phyloP scores from a whole-genome alignment of 2,797 vertebrate genomes.

The Cheirogaleus major region DNA sequence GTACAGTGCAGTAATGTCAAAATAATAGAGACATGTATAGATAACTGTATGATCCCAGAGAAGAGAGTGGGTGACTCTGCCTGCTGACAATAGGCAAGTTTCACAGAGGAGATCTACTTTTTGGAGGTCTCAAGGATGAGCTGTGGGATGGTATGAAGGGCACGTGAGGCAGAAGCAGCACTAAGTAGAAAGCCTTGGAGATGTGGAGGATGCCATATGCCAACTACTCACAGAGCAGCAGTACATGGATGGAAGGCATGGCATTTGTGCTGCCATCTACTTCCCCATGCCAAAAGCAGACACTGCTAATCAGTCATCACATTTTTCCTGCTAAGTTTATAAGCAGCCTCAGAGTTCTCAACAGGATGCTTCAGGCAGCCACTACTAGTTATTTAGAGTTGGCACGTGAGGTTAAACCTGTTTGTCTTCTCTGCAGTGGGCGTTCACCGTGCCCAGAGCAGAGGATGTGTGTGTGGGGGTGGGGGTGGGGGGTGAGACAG shows the following conservation, averaged over 20 bases:
- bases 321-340: constrained; percentile 52
- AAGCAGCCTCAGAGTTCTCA: constrained; percentile 40
- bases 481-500: constrained; percentile 38
- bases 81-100: neutral
- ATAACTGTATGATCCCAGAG: neutral
- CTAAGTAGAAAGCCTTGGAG: neutral
- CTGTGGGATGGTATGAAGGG: neutral
- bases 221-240: neutral
- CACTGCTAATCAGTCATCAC: neutral
- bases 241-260: neutral
- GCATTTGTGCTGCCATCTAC: neutral
- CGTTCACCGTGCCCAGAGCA: constrained; percentile 6
- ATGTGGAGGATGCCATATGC: neutral
- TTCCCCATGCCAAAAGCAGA: neutral
- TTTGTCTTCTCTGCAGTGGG: constrained; percentile 54
- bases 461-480: constrained; percentile 61
- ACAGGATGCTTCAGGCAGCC: constrained; percentile 40
- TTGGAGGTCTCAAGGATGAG: neutral
- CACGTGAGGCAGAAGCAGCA: neutral
- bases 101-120: neutral
- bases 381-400: constrained; percentile 50
- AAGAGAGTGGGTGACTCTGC: neutral
- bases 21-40: neutral
- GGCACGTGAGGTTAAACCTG: constrained; percentile 61
- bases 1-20: neutral